phyloP scores from a whole-genome alignment of 2,888 invertebrate genomes.

The Criorhina ranunculi region DNA sequence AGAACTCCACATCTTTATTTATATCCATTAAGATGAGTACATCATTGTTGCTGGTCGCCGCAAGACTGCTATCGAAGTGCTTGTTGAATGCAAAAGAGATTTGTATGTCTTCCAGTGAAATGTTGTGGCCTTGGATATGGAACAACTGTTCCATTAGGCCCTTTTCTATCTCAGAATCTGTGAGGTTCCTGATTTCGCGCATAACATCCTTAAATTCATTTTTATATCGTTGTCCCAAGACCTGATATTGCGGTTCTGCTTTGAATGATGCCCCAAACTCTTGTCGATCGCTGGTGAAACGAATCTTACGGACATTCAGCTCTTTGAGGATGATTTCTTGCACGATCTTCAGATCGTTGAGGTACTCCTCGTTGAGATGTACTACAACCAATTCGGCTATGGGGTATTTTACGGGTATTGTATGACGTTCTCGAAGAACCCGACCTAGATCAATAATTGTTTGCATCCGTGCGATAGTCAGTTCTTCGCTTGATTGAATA shows the following conservation, averaged over 20 bases:
- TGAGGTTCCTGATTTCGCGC: slow-evolving; percentile 90
- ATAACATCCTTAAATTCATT: slow-evolving; percentile 92
- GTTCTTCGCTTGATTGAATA: slow-evolving; percentile 93
- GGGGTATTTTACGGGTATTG: slow-evolving; percentile 96
- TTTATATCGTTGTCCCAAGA: slow-evolving; percentile 45
- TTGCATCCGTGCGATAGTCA: slow-evolving; percentile 95
- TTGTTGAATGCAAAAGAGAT: slow-evolving; percentile 85
- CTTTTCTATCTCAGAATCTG: slow-evolving; percentile 90
- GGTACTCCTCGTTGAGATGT: slow-evolving; percentile 90
- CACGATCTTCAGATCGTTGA: slow-evolving; percentile 90
- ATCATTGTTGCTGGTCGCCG: slow-evolving; percentile 93
- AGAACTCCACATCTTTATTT: slow-evolving; percentile 88
- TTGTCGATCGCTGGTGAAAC: slow-evolving; percentile 34
- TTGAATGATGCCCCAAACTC: slow-evolving; percentile 64
- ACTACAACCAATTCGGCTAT: slow-evolving; percentile 95
- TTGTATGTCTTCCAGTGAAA: slow-evolving; percentile 90
- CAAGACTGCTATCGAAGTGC: slow-evolving; percentile 87
- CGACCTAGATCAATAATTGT: slow-evolving; percentile 95
- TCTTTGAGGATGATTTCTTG: slow-evolving; percentile 91
- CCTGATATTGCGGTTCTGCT: slow-evolving; percentile 55
- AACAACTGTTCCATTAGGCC: slow-evolving; percentile 89
- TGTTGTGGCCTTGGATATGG: slow-evolving; percentile 89
- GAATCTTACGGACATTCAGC: slow-evolving; percentile 52
- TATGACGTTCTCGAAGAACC: slow-evolving; percentile 94
- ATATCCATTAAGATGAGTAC: slow-evolving; percentile 94